A percentile compares a stretch with the other conserved stretches of the same genome.
phyloP scores from a whole-genome alignment of 2,888 invertebrate species.

The Erpobdella octoculata region DNA sequence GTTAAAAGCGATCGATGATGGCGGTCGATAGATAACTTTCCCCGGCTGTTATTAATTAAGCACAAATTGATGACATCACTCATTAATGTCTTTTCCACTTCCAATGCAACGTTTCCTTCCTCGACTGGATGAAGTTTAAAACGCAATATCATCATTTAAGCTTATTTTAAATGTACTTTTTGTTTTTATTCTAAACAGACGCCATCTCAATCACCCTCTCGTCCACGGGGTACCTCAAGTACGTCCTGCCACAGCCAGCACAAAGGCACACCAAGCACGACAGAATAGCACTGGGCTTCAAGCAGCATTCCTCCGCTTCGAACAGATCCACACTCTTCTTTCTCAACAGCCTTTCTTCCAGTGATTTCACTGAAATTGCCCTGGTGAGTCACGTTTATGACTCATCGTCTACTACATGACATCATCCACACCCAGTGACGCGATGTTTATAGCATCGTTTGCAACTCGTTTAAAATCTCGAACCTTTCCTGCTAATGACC shows the following conservation, averaged over 20 bases:
- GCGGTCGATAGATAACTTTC: no score
- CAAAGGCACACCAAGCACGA: slow-evolving; percentile 79
- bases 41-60: no score
- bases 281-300: slow-evolving; percentile 80
- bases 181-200: neutral
- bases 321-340: slow-evolving; percentile 70
- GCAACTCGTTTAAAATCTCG: no score
- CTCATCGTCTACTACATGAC: neutral
- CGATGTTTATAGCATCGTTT: no score
- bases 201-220: slow-evolving; percentile 60
- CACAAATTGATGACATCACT: no score
- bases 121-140: neutral
- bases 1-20: no score
- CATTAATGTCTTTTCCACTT: no score
- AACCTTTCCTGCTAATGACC: no score
- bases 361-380: slow-evolving; percentile 91
- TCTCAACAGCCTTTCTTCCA: slow-evolving; percentile 80
- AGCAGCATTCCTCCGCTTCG: slow-evolving; percentile 58
- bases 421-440: neutral
- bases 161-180: neutral
- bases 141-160: neutral
- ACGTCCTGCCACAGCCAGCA: slow-evolving; percentile 78
- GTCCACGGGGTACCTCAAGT: slow-evolving; percentile 53
- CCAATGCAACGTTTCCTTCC: neutral
- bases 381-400: slow-evolving; percentile 58